Evolutionary conservation across 2,113 vertebrate species (phyloP).

Genomic region (Pristiophorus japonicus): DNA sequence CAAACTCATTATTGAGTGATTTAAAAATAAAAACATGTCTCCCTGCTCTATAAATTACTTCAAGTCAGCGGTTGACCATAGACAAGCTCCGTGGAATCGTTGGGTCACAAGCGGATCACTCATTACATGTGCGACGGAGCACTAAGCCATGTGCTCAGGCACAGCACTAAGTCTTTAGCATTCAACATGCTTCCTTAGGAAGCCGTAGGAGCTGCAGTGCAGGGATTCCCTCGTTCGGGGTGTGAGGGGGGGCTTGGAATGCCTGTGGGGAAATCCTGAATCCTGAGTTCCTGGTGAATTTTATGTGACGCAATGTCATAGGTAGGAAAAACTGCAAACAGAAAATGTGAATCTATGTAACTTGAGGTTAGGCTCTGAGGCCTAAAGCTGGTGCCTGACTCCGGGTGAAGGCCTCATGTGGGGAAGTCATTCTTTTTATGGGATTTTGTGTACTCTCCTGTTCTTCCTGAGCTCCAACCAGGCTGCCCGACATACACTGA

Average conservation of each 20-base stretch:
- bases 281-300: too few species aligned
- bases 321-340: too few species aligned
- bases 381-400: too few species aligned
- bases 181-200: background rate
- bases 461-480: background rate
- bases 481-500: background rate
- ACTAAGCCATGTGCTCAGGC: background rate
- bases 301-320: too few species aligned
- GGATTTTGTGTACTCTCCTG: background rate
- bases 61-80: background rate
- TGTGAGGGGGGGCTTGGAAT: background rate
- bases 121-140: background rate
- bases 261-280: background rate
- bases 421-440: too few species aligned
- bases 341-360: too few species aligned
- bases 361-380: too few species aligned
- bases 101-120: background rate
- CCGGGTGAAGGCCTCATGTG: too few species aligned
- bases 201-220: background rate
- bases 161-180: background rate
- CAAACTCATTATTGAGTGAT: slow-evolving; percentile 28
- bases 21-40: too few species aligned
- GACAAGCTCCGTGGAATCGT: background rate
- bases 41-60: slow-evolving; percentile 10
- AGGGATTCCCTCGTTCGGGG: background rate